Evolutionary conservation across 2,888 invertebrate species (phyloP), one percentile per base, ranked within the genome.

Genomic region (Tupiocoris notatus): DNA sequence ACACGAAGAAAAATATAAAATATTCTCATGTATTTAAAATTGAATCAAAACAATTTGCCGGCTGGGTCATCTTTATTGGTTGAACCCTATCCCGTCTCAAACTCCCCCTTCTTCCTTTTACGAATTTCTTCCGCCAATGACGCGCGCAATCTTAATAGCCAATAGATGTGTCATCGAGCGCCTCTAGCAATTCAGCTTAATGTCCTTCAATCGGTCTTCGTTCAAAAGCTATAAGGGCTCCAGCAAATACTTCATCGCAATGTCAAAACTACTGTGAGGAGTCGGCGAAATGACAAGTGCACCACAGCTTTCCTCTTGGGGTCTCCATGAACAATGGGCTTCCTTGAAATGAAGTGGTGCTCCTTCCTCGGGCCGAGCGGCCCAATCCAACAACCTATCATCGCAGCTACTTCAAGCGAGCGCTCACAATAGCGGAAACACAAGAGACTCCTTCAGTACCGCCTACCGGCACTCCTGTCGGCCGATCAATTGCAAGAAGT

Each of bases 261-360:
- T n/a, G n/a, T n/a, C n/a, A n/a, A n/a, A n/a, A n/a, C n/a, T n/a
- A n/a, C n/a, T n/a, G n/a, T n/a, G n/a, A n/a, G n/a, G n/a, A n/a
- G n/a, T n/a, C n/a, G n/a, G n/a, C n/a, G n/a, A 24, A 18, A 63
- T 63, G 63, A 63, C 63, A 63, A 63, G 63, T 63, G 23, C 63
- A 24, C 63, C 63, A 22, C 63, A n/a, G n/a, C n/a, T n/a, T n/a
- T n/a, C n/a, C n/a, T n/a, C n/a, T n/a, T n/a, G n/a, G n/a, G n/a
- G n/a, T n/a, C n/a, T n/a, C 25, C 63, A 63, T n/a, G 63, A 63
- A 63, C 63, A 63, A 63, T 63, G 23, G 1, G n/a, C n/a, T 62
- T 20, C 58, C 23, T 63, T 23, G 22, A 24, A 23, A 20, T 24
- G 59, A 21, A 17, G n/a, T 24, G 25, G 63, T 24, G 17, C 23